Conservation (phyloP, 2,888 invertebrate species). For the Anoncus sp. region DNA sequence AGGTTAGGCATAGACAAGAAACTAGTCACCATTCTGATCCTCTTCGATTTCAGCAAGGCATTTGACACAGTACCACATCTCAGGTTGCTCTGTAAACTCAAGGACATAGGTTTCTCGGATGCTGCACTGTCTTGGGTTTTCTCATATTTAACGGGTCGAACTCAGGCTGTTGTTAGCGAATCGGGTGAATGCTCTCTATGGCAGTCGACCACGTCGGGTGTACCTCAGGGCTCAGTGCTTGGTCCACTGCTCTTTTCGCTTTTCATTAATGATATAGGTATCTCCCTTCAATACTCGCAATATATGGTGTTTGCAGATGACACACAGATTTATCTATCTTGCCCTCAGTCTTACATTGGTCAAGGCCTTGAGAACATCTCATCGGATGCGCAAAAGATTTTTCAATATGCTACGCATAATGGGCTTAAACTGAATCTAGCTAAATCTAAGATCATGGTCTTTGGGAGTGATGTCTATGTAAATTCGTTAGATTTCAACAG, state of each 20-base stretch:
- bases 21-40: conserved; percentile 16
- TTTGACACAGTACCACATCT: conserved; percentile 36
- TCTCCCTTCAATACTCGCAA: not conserved
- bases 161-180: conserved; percentile 7
- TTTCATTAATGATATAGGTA: not conserved
- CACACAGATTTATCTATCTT: conserved; percentile 13
- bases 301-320: conserved; percentile 20
- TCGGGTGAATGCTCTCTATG: not conserved
- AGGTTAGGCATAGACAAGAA: conserved; percentile 1
- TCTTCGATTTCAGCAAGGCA: conserved; percentile 53
- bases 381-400: not conserved
- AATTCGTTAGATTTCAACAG: not conserved
- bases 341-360: not conserved
- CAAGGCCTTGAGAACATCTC: not conserved
- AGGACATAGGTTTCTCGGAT: not conserved
- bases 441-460: conserved; percentile 16
- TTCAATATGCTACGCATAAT: not conserved
- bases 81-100: conserved; percentile 4
- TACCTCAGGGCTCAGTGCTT: conserved; percentile 22
- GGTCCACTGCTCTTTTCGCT: conserved; percentile 23
- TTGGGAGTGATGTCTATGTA: conserved; percentile 6
- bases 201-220: not conserved
- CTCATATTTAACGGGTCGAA: conserved; percentile 22
- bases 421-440: conserved; percentile 7
- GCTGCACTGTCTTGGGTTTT: conserved; percentile 3